Base-by-base conservation (phyloP, 2,797 vertebrate genomes). In the Parauchenoglanis punctatus region DNA sequence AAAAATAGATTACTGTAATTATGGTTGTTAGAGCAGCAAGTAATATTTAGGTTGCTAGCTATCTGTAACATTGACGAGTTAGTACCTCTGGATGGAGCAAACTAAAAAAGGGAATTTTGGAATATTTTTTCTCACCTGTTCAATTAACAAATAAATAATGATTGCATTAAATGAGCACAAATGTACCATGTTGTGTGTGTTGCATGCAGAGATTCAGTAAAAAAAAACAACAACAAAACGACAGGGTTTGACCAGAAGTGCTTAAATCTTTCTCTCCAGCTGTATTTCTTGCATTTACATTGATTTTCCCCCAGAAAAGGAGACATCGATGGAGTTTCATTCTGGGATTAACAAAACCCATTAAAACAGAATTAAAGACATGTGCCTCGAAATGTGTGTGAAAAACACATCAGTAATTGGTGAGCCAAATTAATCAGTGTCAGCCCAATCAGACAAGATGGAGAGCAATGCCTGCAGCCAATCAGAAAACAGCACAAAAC, bases 331-430 rank as follows among this genome's bases (percentile, higher is more conserved):
- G 52, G 58, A 84, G 83, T 67, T 88, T 78, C 59, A 25, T 78
- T 85, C 65, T 52, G 65, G 46, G 87, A 56, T 82, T 67, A 87
- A 86, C 83, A 72, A 87, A 89, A 85, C 68, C 58, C 87, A 89
- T 90, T 88, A 90, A 84, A 89, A 68, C n/a, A 81, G 68, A 89
- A 88, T 86, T 54, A 88, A 86, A 2, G n/a, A 40, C 67, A 54
- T 12, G 61, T 59, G 25, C 70, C 46, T 84, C 7, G 15, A 49
- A 84, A 83, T 73, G 80, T 84, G 80, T 67, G 61, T 63, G 20
- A 59, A 77, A 67, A 88, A 85, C 77, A 86, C 89, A 86, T 78
- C 73, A 65, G 81, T 81, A 82, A 86, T 84, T 86, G 86, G 88
- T 86, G 63, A 86, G 89, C 63, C 84, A 78, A 81, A 89, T 86